These are phyloP conservation scores for Steinernema feltiae DNA, from an alignment of 1,140 invertebrate genomes.

Conservation along the genomic window DNA sequence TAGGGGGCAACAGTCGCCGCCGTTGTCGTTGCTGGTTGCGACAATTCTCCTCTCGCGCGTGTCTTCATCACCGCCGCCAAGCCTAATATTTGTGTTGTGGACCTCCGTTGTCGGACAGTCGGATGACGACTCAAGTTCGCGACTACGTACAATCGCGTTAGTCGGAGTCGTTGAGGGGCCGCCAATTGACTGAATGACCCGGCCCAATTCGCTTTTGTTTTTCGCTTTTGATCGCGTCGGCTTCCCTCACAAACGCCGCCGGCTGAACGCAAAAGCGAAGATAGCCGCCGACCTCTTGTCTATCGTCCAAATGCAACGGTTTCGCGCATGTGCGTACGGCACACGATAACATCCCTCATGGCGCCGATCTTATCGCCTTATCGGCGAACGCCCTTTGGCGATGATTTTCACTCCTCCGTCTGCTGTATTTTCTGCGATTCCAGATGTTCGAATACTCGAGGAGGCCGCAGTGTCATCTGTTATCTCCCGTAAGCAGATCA, in stretches of 20 bases:
- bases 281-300: too few species aligned
- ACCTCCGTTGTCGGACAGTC: neutral
- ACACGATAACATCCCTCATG: neutral
- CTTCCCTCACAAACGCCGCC: neutral
- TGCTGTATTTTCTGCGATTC: neutral
- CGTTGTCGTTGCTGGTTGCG: neutral
- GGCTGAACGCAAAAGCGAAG: too few species aligned
- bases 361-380: neutral
- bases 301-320: neutral
- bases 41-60: neutral
- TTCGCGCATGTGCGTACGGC: neutral
- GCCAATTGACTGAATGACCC: neutral
- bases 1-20: neutral
- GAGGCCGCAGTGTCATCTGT: too few species aligned
- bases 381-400: neutral
- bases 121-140: too few species aligned
- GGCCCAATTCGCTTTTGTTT: neutral
- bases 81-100: neutral
- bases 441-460: neutral
- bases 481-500: too few species aligned
- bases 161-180: too few species aligned
- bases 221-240: neutral
- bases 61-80: neutral
- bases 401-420: neutral
- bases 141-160: too few species aligned